Percentiles rank a stretch among this genome's conserved stretches.
phyloP scores from a whole-genome alignment of 2,888 invertebrate genomes.

The Aelia acuminata region DNA sequence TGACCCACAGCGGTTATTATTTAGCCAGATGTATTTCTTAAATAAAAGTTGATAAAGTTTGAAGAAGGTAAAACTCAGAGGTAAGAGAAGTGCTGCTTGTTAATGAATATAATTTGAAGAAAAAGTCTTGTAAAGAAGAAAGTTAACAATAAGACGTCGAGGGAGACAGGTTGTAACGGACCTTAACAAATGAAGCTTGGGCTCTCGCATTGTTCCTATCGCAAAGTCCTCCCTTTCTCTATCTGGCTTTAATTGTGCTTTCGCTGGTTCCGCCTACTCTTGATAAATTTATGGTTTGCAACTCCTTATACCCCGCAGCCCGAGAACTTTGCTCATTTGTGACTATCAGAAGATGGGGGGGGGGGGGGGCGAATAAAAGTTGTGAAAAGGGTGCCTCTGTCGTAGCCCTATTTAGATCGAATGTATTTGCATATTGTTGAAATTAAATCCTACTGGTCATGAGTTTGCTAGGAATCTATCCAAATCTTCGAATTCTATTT shows the following conservation, averaged over 20 bases:
- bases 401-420: neutral
- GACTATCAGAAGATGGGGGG: constrained; percentile 34
- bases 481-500: neutral
- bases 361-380: constrained; percentile 21
- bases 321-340: constrained; percentile 46
- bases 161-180: constrained; percentile 17
- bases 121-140: neutral
- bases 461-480: neutral
- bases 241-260: constrained; percentile 34
- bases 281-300: constrained; percentile 36
- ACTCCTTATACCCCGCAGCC: constrained; percentile 21
- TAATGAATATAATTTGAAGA: neutral
- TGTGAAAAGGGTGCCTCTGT: neutral
- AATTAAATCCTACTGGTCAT: neutral
- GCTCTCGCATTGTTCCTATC: neutral
- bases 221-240: neutral
- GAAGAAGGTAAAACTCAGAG: neutral
- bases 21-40: neutral
- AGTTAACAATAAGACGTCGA: neutral
- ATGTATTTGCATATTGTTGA: constrained; percentile 45
- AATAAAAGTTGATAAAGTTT: neutral
- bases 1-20: neutral
- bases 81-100: neutral
- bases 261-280: constrained; percentile 13
- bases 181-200: constrained; percentile 29